Base-by-base conservation (phyloP, 1,140 invertebrate genomes). In the Panagrolaimus sp. region DNA sequence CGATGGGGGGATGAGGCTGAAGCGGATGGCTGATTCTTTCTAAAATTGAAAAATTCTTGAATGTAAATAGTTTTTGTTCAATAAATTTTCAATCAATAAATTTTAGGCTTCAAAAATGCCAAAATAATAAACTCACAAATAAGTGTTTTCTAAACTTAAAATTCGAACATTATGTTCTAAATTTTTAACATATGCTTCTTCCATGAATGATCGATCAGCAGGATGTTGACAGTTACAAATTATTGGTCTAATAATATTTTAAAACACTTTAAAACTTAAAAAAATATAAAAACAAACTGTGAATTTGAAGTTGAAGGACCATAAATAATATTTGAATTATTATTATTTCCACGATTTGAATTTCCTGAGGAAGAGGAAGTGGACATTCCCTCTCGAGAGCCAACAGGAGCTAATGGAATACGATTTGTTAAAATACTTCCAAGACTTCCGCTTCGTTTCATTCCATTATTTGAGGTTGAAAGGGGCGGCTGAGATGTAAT, bases 121-220 rank as follows among this genome's bases (percentile, higher is more conserved):
- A n/a, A n/a, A n/a, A n/a, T n/a, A n/a, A n/a, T n/a, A n/a, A n/a
- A n/a, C 75, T 66, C 43, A 78, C 75, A 76, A 76, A 65, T 79
- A 76, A 1, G 24, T 47, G 45, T 79, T 76, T 44, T 76, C 72
- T 43, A 76, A 58, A 44, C 79, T 77, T 5, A 76, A 47, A 26
- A 79, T 62, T 28, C 79, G 74, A 43, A 78, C 72, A 43, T 77
- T 52, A 3, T 63, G 79, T 55, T 73, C 73, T 46, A 76, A 65
- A 65, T 76, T 76, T 55, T 76, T 68, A 1, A 76, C 73, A 62
- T 76, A 76, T 21, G 79, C 68, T 52, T 77, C 72, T 43, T 76
- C 73, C 44, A 76, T 45, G 48, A 79, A 76, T 14, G 72, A 48
- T 14, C 77, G 14, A 47, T 73, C 73, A 38, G 72, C 64, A 26